Base-by-base conservation (phyloP, 2,113 vertebrate genomes). In the Phocoena phocoena region DNA sequence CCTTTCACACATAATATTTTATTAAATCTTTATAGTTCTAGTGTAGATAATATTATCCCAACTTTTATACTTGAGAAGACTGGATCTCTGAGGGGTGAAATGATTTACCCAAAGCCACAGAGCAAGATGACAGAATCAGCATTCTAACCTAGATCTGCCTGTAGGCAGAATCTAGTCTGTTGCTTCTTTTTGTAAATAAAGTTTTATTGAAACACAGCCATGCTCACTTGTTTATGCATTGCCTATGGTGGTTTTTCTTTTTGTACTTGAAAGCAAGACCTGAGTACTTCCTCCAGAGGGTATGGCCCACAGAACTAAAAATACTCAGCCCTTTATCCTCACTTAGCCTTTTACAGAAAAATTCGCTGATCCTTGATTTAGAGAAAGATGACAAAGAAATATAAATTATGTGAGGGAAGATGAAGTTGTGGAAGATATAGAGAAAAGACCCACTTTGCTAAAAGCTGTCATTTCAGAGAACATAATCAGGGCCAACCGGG, bases 301-400 rank as follows among this genome's bases (percentile, higher is more conserved):
- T 25, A 38, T 11, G 44, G 0, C 6, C 20, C 7, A 65, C 6
- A 68, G 41, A 26, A 1, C 41, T 58, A 20, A 91, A 82, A 65
- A 53, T 36, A 41, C 8, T 79, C 80, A 62, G 67, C 38, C 55
- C 17, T 83, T 92, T 71, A 36, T 7, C 38, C 55, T 86, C 8
- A 53, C 44, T 67, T 71, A 47, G 25, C 11, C n/a, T 91, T 88
- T 86, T 33, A 47, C 36, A 90, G n/a, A 79, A 83, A 96, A 41
- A 3, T 58, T 8, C 36, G 2, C 18, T 73, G 47, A 70, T 58
- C 3, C 33, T 25, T 80, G 23, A 82, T 50, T 53, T 76, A 88
- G 41, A 73, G 14, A 65, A 88, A 83, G 36, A 87, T 82, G 58
- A 82, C 28, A 36, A 33, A 73, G 63, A 82, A 23, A 63, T 21